phyloP scores from a whole-genome alignment of 1,140 invertebrate genomes.

The Plodia interpunctella region DNA sequence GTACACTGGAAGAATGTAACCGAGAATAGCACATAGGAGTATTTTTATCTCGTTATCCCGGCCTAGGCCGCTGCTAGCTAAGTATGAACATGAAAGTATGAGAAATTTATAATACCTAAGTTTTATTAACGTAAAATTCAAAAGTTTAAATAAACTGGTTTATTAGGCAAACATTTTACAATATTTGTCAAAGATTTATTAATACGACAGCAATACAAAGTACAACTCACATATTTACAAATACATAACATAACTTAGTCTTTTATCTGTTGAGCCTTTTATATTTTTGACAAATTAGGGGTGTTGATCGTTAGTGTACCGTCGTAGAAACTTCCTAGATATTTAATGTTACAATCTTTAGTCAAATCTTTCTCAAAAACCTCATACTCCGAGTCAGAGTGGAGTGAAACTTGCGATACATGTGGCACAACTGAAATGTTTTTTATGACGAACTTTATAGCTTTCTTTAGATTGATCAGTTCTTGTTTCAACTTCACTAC shows the following conservation, averaged over 20 bases:
- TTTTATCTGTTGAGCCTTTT: constrained; percentile 4
- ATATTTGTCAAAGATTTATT: not conserved
- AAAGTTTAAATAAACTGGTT: not conserved
- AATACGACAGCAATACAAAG: not conserved
- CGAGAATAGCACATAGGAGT: too few species aligned
- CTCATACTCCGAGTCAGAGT: constrained; percentile 29
- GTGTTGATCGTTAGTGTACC: constrained; percentile 20
- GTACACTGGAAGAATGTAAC: too few species aligned
- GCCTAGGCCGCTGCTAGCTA: too few species aligned
- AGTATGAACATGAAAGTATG: too few species aligned
- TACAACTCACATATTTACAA: not conserved
- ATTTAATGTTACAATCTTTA: constrained; percentile 20
- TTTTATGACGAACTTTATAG: constrained; percentile 33
- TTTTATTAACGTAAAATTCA: too few species aligned
- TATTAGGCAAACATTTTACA: not conserved
- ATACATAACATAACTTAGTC: not conserved
- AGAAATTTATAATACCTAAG: too few species aligned
- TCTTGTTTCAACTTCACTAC: constrained; percentile 35
- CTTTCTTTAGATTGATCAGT: constrained; percentile 24
- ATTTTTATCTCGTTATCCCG: too few species aligned
- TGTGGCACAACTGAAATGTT: constrained; percentile 14
- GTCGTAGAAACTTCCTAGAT: constrained; percentile 13
- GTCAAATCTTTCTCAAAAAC: constrained; percentile 29
- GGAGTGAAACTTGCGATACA: constrained; percentile 14
- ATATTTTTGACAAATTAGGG: constrained; percentile 13